Conservation (phyloP, 2,888 invertebrate species). For the Chymomyza amoena region DNA sequence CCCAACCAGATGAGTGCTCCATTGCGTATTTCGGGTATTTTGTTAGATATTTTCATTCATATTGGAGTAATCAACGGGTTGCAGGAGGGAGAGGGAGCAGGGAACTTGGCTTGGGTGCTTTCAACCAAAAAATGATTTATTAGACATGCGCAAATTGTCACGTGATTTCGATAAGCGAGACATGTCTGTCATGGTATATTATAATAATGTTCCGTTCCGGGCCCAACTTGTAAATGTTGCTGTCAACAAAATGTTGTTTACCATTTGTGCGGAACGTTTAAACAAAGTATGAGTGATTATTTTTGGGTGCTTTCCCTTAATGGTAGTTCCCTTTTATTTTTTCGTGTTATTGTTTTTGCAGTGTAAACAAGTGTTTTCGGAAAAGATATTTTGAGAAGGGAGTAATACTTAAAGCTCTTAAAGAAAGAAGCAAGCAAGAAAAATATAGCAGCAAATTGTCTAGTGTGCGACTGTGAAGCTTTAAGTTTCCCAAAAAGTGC, state of each 20-base stretch:
- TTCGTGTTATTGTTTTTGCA: not conserved
- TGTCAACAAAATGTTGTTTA: not conserved
- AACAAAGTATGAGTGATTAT: not conserved
- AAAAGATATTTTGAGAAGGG: not conserved
- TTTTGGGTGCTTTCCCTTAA: not conserved
- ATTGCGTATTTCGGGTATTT: constrained; percentile 4
- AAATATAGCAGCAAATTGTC: no score
- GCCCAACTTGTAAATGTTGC: not conserved
- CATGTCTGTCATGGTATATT: not conserved
- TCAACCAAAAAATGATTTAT: constrained; percentile 41
- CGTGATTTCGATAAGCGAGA: constrained; percentile 20
- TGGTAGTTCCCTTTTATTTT: not conserved
- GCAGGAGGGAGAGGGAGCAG: no score
- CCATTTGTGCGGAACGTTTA: not conserved
- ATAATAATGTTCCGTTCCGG: not conserved
- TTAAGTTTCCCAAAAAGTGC: no score
- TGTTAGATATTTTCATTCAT: not conserved
- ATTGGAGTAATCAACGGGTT: not conserved
- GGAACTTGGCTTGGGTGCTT: not conserved
- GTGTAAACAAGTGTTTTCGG: not conserved
- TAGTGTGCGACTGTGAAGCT: no score
- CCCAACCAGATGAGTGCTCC: not conserved
- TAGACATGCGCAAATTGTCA: constrained; percentile 17
- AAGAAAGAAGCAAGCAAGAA: not conserved
- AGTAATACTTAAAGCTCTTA: not conserved